These are phyloP conservation scores for Notarius lentiginosus DNA, from an alignment of 2,113 vertebrate species.

Conservation along the genomic window DNA sequence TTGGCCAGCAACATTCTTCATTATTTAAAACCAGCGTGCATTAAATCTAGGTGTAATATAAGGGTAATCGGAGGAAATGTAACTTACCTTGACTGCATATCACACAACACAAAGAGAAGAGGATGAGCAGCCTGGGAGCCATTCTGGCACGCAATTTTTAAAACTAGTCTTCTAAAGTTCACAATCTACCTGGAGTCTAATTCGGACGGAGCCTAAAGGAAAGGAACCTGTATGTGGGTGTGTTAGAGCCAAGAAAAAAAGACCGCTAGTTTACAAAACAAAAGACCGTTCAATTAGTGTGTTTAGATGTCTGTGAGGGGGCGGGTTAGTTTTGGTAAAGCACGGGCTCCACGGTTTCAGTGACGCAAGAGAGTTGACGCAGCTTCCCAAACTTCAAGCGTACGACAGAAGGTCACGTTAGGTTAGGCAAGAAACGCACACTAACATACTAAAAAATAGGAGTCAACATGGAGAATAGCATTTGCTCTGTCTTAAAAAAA, in stretches of 20 bases:
- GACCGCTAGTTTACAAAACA: constrained; percentile 7
- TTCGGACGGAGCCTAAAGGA: constrained; percentile 48
- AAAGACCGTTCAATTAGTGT: constrained; percentile 62
- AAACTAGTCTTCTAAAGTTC: neutral
- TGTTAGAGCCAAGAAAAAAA: neutral
- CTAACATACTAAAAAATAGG: neutral
- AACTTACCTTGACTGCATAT: constrained; percentile 72
- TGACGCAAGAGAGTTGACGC: constrained; percentile 18
- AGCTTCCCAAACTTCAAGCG: constrained; percentile 1
- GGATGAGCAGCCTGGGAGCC: constrained; percentile 61
- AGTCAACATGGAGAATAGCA: neutral
- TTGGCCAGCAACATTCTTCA: neutral
- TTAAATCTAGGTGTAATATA: neutral
- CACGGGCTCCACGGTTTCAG: neutral
- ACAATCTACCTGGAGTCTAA: neutral
- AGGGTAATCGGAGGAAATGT: constrained; percentile 18
- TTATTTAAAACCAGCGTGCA: no score
- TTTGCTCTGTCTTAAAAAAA: neutral
- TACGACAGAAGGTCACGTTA: neutral
- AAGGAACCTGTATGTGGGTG: constrained; percentile 49
- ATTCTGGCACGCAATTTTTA: constrained; percentile 51
- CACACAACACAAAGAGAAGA: constrained; percentile 65
- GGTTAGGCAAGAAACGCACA: neutral
- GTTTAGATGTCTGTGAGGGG: constrained; percentile 47
- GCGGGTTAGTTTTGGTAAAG: constrained; percentile 8